Evolutionary conservation across 1,140 invertebrate species (phyloP).

Genomic region (Sitophilus oryzae): DNA sequence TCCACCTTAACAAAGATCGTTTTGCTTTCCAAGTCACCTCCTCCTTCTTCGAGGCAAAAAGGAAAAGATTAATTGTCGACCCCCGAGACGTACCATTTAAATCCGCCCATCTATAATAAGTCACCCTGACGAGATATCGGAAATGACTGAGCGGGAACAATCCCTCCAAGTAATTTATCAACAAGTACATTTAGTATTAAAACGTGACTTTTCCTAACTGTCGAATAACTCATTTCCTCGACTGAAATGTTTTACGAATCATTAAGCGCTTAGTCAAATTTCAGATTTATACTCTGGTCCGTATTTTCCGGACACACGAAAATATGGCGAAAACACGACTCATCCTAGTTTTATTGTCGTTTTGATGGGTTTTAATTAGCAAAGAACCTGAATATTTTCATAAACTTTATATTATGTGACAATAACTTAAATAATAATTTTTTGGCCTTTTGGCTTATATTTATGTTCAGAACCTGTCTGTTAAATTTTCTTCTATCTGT

Average conservation of each 20-base stretch:
- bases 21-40: not conserved
- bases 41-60: not conserved
- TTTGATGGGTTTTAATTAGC: no score
- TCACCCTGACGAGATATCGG: conserved; percentile 26
- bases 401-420: no score
- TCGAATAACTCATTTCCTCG: conserved; percentile 8
- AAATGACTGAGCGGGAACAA: conserved; percentile 22
- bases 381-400: no score
- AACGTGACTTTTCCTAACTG: conserved; percentile 7
- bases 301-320: no score
- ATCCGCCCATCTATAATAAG: conserved; percentile 20
- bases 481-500: no score
- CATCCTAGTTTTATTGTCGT: no score
- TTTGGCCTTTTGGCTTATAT: no score
- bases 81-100: not conserved
- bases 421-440: no score
- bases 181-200: conserved; percentile 16
- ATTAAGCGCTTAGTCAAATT: conserved; percentile 1
- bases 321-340: no score
- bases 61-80: not conserved
- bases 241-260: conserved; percentile 8
- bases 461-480: no score
- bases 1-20: not conserved
- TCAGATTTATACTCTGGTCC: not conserved
- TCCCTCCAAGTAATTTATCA: conserved; percentile 23